These are phyloP conservation scores for Isotomurus palustris DNA, from an alignment of 2,888 invertebrate genomes.

Conservation along the genomic window DNA sequence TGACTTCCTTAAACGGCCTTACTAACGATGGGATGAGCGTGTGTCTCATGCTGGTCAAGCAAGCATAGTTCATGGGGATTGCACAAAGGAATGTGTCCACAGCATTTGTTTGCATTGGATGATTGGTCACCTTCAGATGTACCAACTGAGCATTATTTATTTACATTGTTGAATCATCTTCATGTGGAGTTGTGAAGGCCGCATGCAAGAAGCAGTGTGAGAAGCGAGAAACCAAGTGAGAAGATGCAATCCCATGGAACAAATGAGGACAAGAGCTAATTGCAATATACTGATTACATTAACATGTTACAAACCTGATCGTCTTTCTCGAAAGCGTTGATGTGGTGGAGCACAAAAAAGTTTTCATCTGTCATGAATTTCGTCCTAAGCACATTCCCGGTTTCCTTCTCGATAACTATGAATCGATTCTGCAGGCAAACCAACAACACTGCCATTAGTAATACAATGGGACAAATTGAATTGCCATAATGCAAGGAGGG, in stretches of 20 bases:
- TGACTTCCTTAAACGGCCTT: too few relatives aligned
- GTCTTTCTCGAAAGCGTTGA: constrained; percentile 55
- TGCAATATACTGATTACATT: background rate
- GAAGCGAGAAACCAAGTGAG: background rate
- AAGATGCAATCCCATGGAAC: constrained; percentile 1
- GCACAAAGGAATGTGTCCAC: too few relatives aligned
- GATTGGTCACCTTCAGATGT: too few relatives aligned
- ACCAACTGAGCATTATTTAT: too few relatives aligned
- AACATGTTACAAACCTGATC: constrained; percentile 49
- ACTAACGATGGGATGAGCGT: too few relatives aligned
- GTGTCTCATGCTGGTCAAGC: too few relatives aligned
- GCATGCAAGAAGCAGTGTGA: background rate
- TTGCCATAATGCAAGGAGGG: background rate
- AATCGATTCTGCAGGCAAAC: constrained; percentile 49
- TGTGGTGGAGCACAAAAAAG: constrained; percentile 55
- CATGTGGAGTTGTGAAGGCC: background rate
- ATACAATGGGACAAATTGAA: background rate
- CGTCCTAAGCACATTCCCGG: constrained; percentile 49
- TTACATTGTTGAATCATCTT: too few relatives aligned
- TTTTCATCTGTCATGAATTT: constrained; percentile 51
- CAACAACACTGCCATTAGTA: background rate
- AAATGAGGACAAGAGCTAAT: constrained; percentile 15
- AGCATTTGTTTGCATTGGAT: too few relatives aligned
- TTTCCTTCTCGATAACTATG: constrained; percentile 50
- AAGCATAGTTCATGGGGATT: too few relatives aligned